phyloP scores from a whole-genome alignment of 2,113 vertebrate species.

The Festucalex cinctus region DNA sequence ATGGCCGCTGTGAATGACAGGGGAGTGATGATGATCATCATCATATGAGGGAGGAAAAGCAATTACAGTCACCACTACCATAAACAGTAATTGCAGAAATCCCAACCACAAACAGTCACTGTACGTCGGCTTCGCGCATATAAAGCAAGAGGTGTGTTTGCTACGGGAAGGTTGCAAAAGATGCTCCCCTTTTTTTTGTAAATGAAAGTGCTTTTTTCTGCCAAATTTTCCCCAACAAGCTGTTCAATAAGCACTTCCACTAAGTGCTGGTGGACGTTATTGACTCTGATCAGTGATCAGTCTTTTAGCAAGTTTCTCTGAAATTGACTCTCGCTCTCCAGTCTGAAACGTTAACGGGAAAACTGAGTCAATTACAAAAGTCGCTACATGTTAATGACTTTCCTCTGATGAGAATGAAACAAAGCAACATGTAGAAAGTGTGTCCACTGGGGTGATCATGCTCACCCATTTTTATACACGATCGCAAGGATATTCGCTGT shows the following conservation, averaged over 20 bases:
- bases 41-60: slow-evolving; percentile 59
- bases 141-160: slow-evolving; percentile 3
- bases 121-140: slow-evolving; percentile 10
- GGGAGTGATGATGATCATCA: slow-evolving; percentile 61
- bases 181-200: slow-evolving; percentile 13
- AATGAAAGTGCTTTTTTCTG: slow-evolving; percentile 34
- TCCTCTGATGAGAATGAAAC: slow-evolving; percentile 24
- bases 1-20: slow-evolving; percentile 60
- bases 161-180: not conserved
- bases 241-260: slow-evolving; percentile 54
- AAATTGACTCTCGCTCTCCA: slow-evolving; percentile 49
- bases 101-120: slow-evolving; percentile 41
- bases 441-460: not conserved
- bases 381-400: slow-evolving; percentile 48
- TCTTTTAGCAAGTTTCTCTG: slow-evolving; percentile 55
- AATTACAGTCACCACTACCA: slow-evolving; percentile 57
- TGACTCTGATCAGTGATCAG: slow-evolving; percentile 54
- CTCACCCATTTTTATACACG: not conserved
- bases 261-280: slow-evolving; percentile 50
- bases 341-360: slow-evolving; percentile 35
- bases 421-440: not conserved
- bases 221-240: slow-evolving; percentile 52
- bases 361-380: slow-evolving; percentile 37
- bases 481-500: not conserved
- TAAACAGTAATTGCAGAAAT: slow-evolving; percentile 62